Conservation (phyloP, 2,797 vertebrate species). For the Lagorchestes hirsutus region DNA sequence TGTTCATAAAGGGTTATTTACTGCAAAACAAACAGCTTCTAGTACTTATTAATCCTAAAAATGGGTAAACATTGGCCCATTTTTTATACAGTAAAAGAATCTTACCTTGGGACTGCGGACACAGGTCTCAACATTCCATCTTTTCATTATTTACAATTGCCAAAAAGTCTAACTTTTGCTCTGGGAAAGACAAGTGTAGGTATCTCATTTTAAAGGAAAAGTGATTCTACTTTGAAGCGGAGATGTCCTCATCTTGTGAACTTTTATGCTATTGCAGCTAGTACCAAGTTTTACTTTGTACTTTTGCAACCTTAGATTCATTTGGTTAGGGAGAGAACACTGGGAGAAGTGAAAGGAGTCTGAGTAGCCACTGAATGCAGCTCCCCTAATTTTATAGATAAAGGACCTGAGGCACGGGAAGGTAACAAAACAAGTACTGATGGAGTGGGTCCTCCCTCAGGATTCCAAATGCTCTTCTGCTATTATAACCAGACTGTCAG, state of each 20-base stretch:
- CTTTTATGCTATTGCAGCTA: not conserved
- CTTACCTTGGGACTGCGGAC: not conserved
- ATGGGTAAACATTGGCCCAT: not conserved
- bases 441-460: not conserved
- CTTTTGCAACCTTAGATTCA: not conserved
- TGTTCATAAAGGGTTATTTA: not conserved
- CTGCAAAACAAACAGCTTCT: not conserved
- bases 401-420: not conserved
- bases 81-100: not conserved
- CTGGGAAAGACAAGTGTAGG: not conserved
- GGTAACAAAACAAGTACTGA: not conserved
- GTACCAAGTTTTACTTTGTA: not conserved
- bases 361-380: not conserved
- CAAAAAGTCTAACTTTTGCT: constrained; percentile 21
- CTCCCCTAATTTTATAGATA: not conserved
- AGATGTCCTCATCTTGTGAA: not conserved
- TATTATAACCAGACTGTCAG: not conserved
- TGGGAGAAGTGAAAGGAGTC: not conserved
- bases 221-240: not conserved
- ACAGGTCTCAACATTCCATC: constrained; percentile 2
- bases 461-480: not conserved
- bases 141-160: constrained; percentile 16
- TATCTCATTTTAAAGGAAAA: not conserved
- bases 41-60: not conserved
- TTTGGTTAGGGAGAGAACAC: not conserved